Evolutionary conservation across 2,888 invertebrate genomes (phyloP).

Genomic region (Callyntrura guangdongensis): DNA sequence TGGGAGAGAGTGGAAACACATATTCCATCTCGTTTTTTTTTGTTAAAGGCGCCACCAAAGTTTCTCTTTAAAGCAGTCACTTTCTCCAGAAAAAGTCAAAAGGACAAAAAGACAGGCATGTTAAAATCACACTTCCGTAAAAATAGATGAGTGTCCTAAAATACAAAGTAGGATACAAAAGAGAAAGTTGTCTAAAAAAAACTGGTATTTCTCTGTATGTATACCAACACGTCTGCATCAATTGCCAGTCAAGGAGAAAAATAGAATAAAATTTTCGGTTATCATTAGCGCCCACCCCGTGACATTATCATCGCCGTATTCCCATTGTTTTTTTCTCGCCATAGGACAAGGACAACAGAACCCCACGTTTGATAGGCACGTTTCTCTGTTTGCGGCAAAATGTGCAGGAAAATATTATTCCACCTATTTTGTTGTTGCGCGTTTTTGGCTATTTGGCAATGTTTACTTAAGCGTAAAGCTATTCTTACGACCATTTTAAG

Average conservation of each 20-base stretch:
- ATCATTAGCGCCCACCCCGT: neutral
- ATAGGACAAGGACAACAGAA: neutral
- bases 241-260: conserved; percentile 10
- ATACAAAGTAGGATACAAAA: neutral
- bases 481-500: conserved; percentile 8
- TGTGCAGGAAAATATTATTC: neutral
- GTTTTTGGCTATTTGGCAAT: neutral
- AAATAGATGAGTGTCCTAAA: conserved; percentile 2
- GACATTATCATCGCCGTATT: neutral
- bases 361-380: neutral
- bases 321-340: neutral
- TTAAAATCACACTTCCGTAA: conserved; percentile 64
- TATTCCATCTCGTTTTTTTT: neutral
- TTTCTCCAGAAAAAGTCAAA: neutral
- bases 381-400: neutral
- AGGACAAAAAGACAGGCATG: conserved; percentile 15
- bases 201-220: neutral
- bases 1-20: neutral
- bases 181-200: neutral
- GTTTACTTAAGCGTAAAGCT: conserved; percentile 1
- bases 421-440: neutral
- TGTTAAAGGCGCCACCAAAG: conserved; percentile 15
- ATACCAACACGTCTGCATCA: too few species aligned
- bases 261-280: conserved; percentile 3
- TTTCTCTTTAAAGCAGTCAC: neutral